A percentile compares a stretch with the other conserved stretches of the same genome.
Conservation (phyloP, 1,140 invertebrate genomes). For the Maconellicoccus hirsutus region DNA sequence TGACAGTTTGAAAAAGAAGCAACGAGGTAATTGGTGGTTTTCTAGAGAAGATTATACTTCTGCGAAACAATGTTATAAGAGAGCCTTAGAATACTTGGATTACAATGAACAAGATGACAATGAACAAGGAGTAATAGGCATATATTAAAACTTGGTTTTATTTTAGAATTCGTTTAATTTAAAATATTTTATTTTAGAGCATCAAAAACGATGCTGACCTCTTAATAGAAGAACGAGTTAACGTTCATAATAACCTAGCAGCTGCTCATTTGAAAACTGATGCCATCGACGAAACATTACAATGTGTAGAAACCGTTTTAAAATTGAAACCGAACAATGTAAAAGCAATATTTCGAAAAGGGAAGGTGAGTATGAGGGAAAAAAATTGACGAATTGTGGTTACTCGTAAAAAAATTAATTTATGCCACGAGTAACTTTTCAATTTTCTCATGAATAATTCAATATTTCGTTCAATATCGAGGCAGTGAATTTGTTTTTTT, state of each 20-base stretch:
- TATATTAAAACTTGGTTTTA: too few species aligned
- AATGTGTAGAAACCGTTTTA: slow-evolving; percentile 67
- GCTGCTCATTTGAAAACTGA: slow-evolving; percentile 76
- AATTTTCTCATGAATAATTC: neutral
- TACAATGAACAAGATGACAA: neutral
- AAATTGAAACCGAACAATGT: slow-evolving; percentile 72
- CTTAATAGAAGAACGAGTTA: slow-evolving; percentile 52
- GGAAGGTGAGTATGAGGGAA: slow-evolving; percentile 40
- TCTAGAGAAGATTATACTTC: slow-evolving; percentile 57
- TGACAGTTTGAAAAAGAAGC: slow-evolving; percentile 59
- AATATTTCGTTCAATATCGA: too few species aligned
- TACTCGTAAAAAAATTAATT: neutral
- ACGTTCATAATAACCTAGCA: slow-evolving; percentile 81
- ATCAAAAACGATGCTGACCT: neutral
- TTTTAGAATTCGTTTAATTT: too few species aligned
- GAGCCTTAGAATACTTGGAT: slow-evolving; percentile 64
- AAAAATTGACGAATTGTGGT: too few species aligned
- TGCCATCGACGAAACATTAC: slow-evolving; percentile 65
- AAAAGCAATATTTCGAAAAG: slow-evolving; percentile 80
- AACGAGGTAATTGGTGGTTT: slow-evolving; percentile 82
- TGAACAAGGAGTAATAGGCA: neutral
- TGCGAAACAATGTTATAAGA: slow-evolving; percentile 72
- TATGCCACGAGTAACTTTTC: neutral
- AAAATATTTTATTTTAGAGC: neutral
- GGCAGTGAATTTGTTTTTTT: slow-evolving; percentile 39